Base-by-base conservation (phyloP, 2,797 vertebrate genomes). In the Carduelis carduelis region DNA sequence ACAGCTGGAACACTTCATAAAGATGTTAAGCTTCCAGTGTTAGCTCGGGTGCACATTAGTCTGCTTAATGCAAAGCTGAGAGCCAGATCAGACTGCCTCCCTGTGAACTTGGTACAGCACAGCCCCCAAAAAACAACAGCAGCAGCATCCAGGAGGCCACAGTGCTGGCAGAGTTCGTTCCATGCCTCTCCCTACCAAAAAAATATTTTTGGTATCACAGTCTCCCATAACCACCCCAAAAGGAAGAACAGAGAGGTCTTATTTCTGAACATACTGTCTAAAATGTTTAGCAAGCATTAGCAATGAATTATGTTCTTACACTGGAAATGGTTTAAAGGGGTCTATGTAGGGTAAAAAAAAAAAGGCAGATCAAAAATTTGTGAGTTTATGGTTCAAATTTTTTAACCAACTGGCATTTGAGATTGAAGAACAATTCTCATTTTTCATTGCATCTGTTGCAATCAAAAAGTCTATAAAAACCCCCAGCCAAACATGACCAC, bases 171-270 rank as follows among this genome's bases (percentile, higher is more conserved):
- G 19, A 70, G 39, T 26, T 69, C 37, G 35, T 49, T 59, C 44
- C n/a, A 34, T n/a, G 44, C 10, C 8, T 11, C 23, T 49, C 14
- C 8, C 14, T 47, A 39, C 28, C 0, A 0, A 43, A 64, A 77
- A n/a, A 26, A 4, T 2, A 12, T 56, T 69, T 82, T 71, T 15
- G 7, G 0, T n/a, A 37, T 14, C 26, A 34, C n/a, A 37, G 12
- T 49, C 17, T 44, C 30, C 20, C 32, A n/a, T 22, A 84, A 60
- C 18, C 6, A 53, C 27, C 60, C 46, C 30, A 60, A 64, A 90
- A 78, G 35, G 21, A 79, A 83, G 11, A 75, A 34, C 6, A 7
- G 14, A 55, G 11, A 24, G 0, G 5, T 13, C 37, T 55, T 60
- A 35, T 46, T 52, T 64, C 44, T 82, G 65, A 66, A 56, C 4